Percentiles rank a stretch among this genome's conserved stretches.
Conservation (phyloP, 2,797 vertebrate species). For the Nyctalus aviator region DNA sequence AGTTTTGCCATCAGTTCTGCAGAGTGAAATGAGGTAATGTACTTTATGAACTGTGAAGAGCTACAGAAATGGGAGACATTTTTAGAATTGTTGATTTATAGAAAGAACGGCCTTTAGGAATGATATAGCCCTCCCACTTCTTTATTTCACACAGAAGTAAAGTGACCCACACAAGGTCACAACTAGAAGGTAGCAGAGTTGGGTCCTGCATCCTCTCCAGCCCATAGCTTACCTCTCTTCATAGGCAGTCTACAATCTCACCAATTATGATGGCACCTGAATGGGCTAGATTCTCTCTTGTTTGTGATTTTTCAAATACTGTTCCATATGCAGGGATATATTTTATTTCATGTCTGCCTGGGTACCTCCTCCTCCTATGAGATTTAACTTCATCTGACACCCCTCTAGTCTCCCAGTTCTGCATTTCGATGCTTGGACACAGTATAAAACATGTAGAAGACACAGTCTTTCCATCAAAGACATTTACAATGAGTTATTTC, state of each 20-base stretch:
- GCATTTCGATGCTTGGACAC: background rate
- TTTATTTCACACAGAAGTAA: background rate
- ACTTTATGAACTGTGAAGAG: constrained; percentile 81
- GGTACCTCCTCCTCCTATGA: background rate
- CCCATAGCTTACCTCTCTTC: background rate
- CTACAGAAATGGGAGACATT: constrained; percentile 69
- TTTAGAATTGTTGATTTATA: constrained; percentile 75
- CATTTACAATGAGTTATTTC: background rate
- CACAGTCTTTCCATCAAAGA: background rate
- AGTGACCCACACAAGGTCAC: constrained; percentile 71
- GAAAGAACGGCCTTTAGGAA: constrained; percentile 51
- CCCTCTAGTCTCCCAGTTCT: background rate
- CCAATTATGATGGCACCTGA: background rate
- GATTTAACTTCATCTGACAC: background rate
- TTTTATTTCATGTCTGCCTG: background rate
- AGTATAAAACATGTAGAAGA: background rate
- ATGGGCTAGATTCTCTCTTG: background rate
- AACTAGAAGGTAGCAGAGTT: background rate
- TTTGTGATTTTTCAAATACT: background rate
- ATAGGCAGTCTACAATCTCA: background rate
- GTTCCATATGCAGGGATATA: background rate
- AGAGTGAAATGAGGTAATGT: constrained; percentile 77
- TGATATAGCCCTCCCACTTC: constrained; percentile 11
- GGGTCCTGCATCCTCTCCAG: background rate
- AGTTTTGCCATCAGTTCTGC: constrained; percentile 63